phyloP scores from a whole-genome alignment of 2,888 invertebrate species.

The Caenorhabditis sp. region DNA sequence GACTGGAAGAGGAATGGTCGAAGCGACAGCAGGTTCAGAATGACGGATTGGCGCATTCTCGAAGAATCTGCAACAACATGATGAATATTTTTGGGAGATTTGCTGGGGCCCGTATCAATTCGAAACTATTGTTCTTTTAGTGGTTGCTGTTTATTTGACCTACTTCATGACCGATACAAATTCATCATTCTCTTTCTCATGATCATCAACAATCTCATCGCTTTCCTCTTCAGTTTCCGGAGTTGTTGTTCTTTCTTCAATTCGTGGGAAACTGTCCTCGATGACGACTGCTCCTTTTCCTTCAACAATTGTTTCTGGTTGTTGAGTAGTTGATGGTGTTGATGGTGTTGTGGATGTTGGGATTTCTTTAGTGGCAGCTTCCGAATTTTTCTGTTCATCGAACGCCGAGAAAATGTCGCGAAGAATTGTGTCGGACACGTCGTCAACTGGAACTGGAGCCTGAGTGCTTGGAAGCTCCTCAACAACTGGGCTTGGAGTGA shows the following conservation, averaged over 20 bases:
- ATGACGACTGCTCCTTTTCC: conserved; percentile 43
- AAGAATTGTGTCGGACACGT: conserved; percentile 41
- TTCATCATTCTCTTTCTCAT: conserved; percentile 44
- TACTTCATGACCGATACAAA: conserved; percentile 47
- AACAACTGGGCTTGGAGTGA: conserved; percentile 45
- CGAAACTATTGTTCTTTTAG: too few relatives aligned
- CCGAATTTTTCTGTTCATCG: conserved; percentile 43
- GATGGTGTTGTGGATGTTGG: neutral
- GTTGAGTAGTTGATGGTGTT: conserved; percentile 7
- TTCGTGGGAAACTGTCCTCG: conserved; percentile 49
- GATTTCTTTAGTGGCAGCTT: conserved; percentile 11
- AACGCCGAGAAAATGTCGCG: conserved; percentile 52
- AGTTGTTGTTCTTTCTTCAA: conserved; percentile 47
- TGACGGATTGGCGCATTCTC: neutral
- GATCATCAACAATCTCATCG: conserved; percentile 19
- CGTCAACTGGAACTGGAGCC: conserved; percentile 19
- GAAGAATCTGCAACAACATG: conserved; percentile 1
- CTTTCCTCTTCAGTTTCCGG: conserved; percentile 16
- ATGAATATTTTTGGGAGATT: neutral
- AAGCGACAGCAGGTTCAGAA: conserved; percentile 2
- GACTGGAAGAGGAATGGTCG: neutral
- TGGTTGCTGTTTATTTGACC: conserved; percentile 14
- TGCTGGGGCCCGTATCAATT: too few relatives aligned
- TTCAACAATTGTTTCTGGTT: conserved; percentile 24
- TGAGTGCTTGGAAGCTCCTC: conserved; percentile 19